phyloP scores from a whole-genome alignment of 2,797 vertebrate species.

The Leptoclinus maculatus region DNA sequence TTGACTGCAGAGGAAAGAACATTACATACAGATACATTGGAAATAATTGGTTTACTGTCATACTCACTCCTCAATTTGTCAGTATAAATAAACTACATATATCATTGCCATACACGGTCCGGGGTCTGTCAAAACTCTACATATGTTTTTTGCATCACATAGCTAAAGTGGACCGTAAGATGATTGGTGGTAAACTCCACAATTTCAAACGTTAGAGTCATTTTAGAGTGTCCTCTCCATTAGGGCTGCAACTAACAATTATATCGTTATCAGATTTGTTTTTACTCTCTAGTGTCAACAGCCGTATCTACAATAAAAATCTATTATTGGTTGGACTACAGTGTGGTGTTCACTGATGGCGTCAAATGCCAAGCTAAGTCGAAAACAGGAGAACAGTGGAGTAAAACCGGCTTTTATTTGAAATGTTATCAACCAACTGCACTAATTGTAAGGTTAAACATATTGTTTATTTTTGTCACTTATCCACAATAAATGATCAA shows the following conservation, averaged over 20 bases:
- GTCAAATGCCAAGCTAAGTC: not conserved
- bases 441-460: no score
- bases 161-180: not conserved
- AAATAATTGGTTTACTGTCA: not conserved
- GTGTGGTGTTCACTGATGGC: not conserved
- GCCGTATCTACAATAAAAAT: not conserved
- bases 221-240: not conserved
- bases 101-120: not conserved
- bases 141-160: not conserved
- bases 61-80: not conserved
- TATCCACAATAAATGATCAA: not conserved
- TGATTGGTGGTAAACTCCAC: not conserved
- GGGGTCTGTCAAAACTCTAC: not conserved
- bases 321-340: not conserved
- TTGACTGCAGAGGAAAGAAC: not conserved
- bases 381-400: not conserved
- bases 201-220: not conserved
- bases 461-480: not conserved
- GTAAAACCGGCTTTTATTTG: no score
- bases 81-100: constrained; percentile 5
- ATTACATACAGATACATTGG: not conserved
- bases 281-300: not conserved
- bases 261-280: not conserved
- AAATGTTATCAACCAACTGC: no score
- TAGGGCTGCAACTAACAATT: not conserved